Evolutionary conservation across 2,888 invertebrate species (phyloP).

Genomic region (Drosophila siamana): DNA sequence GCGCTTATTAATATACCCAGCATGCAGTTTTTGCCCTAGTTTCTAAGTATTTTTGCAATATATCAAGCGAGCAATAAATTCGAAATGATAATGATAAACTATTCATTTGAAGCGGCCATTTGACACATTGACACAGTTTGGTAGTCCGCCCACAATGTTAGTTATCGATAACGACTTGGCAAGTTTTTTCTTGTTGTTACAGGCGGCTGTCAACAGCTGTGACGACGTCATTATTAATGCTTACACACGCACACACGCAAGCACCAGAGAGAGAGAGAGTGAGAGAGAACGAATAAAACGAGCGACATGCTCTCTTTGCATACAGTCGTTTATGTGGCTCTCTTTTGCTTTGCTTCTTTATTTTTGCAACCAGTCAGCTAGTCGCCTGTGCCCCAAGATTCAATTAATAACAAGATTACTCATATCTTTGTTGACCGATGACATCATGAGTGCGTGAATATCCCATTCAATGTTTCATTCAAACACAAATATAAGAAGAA

Average conservation of each 20-base stretch:
- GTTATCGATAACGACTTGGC: slow-evolving; percentile 64
- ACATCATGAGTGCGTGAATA: slow-evolving; percentile 2
- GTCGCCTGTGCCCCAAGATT: slow-evolving; percentile 21
- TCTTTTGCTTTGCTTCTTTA: slow-evolving; percentile 7
- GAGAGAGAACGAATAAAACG: slow-evolving; percentile 4
- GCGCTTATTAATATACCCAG: slow-evolving; percentile 83
- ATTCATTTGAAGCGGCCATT: slow-evolving; percentile 34
- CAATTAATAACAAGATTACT: slow-evolving; percentile 18
- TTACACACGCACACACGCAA: slow-evolving; percentile 2
- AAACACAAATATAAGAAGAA: background rate
- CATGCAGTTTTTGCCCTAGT: slow-evolving; percentile 82
- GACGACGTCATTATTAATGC: slow-evolving; percentile 36
- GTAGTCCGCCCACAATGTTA: slow-evolving; percentile 34
- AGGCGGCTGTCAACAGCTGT: slow-evolving; percentile 63
- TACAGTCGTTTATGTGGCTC: slow-evolving; percentile 17
- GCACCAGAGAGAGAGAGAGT: background rate
- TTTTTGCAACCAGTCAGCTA: slow-evolving; percentile 32
- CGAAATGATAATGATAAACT: slow-evolving; percentile 39
- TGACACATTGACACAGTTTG: slow-evolving; percentile 73
- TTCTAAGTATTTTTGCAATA: slow-evolving; percentile 53
- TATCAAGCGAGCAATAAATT: slow-evolving; percentile 51
- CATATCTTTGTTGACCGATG: background rate
- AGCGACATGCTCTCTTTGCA: slow-evolving; percentile 7
- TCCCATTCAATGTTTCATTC: too few relatives aligned
- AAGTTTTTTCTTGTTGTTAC: slow-evolving; percentile 45